Conservation (phyloP, 2,888 invertebrate genomes). For the Physocephala rufipes region DNA sequence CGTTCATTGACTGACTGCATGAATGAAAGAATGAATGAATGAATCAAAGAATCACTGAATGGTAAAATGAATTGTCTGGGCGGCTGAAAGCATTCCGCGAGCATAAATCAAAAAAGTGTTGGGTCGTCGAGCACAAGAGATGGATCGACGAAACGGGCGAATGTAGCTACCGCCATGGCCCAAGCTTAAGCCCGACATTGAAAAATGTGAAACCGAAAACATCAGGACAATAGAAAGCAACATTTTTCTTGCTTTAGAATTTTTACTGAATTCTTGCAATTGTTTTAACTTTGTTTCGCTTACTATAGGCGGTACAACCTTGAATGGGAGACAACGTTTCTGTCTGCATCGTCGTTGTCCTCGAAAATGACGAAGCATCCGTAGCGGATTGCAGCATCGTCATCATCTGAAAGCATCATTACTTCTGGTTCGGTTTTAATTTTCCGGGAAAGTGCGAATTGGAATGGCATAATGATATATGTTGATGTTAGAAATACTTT, state of each 20-base stretch:
- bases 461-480: too few relatives aligned
- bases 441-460: neutral
- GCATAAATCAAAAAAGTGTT: neutral
- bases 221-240: slow-evolving; percentile 29
- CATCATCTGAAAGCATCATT: neutral
- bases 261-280: slow-evolving; percentile 23
- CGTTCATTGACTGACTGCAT: slow-evolving; percentile 9
- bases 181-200: neutral
- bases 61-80: neutral
- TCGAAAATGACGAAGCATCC: neutral
- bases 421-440: neutral
- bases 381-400: slow-evolving; percentile 4
- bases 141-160: too few relatives aligned
- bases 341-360: too few relatives aligned
- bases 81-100: neutral
- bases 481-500: too few relatives aligned
- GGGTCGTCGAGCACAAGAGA: neutral
- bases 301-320: neutral
- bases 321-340: neutral
- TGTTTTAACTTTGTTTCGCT: neutral
- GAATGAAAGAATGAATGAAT: slow-evolving; percentile 13
- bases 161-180: too few relatives aligned
- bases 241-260: slow-evolving; percentile 6
- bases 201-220: slow-evolving; percentile 27
- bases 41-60: neutral